Evolutionary conservation across 2,797 vertebrate genomes (phyloP).

Genomic region (Vultur gryphus): DNA sequence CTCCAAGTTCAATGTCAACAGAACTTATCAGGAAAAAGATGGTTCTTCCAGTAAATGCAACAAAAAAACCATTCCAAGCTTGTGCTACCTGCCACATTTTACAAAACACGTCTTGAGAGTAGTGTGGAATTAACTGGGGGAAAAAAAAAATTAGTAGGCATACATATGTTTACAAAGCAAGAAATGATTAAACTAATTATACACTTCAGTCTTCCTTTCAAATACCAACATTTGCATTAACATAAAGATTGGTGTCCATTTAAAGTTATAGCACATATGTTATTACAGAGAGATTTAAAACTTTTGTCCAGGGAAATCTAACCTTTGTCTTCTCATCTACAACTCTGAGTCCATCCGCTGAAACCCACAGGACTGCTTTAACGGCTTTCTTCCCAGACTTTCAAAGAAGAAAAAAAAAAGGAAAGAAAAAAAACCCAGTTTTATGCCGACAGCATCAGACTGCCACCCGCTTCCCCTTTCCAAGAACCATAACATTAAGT

Average conservation of each 20-base stretch:
- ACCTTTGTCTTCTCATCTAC: constrained; percentile 99
- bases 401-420: not conserved
- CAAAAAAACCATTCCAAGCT: not conserved
- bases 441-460: constrained; percentile 2
- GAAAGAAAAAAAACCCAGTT: not conserved
- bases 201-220: not conserved
- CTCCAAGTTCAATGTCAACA: not conserved
- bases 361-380: constrained; percentile 95
- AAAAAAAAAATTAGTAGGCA: not conserved
- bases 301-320: constrained; percentile 48
- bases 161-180: not conserved
- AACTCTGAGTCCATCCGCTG: constrained; percentile 94
- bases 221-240: not conserved
- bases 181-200: not conserved
- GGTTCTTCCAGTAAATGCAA: not conserved
- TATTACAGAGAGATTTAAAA: not conserved
- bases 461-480: constrained; percentile 48
- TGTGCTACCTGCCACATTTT: not conserved
- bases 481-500: constrained; percentile 64
- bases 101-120: not conserved
- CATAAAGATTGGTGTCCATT: not conserved
- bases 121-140: not conserved
- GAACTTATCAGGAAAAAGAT: not conserved
- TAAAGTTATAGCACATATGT: not conserved
- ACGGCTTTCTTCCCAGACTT: constrained; percentile 97